Percentiles rank a stretch among this genome's conserved stretches.
Conservation (phyloP, 2,888 invertebrate species). For the Dasysyrphus tricinctus region DNA sequence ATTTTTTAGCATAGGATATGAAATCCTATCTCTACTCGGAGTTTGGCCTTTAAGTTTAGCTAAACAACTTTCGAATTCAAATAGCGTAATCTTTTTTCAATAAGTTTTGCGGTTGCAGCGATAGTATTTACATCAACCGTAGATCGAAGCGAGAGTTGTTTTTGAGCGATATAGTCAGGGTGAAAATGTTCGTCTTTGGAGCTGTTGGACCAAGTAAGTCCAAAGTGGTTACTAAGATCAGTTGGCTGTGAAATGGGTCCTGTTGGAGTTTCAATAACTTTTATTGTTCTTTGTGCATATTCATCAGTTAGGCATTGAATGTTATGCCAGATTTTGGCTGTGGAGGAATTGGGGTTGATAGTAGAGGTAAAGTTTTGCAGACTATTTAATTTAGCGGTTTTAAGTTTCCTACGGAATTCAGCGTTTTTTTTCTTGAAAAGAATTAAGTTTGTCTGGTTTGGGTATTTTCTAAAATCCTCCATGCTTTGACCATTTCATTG, state of each 20-base stretch:
- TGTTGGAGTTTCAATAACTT: background rate
- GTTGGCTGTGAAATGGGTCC: background rate
- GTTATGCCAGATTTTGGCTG: background rate
- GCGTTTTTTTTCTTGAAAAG: background rate
- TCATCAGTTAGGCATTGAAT: background rate
- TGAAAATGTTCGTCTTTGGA: background rate
- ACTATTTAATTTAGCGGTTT: background rate
- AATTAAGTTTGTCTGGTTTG: background rate
- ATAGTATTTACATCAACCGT: background rate
- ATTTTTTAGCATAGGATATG: background rate
- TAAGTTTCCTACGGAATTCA: background rate
- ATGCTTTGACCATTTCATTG: background rate
- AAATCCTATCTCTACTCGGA: constrained; percentile 5
- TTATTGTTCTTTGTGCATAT: background rate
- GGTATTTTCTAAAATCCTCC: background rate
- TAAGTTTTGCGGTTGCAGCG: background rate
- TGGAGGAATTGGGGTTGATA: background rate
- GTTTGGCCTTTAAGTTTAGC: background rate
- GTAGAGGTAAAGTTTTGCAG: background rate
- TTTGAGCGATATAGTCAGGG: background rate
- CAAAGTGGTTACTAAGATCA: background rate
- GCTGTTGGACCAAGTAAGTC: background rate
- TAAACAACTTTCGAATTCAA: background rate
- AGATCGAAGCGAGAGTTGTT: background rate
- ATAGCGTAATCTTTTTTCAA: background rate